Conservation (phyloP, 2,797 vertebrate genomes). For the Decapterus maruadsi region DNA sequence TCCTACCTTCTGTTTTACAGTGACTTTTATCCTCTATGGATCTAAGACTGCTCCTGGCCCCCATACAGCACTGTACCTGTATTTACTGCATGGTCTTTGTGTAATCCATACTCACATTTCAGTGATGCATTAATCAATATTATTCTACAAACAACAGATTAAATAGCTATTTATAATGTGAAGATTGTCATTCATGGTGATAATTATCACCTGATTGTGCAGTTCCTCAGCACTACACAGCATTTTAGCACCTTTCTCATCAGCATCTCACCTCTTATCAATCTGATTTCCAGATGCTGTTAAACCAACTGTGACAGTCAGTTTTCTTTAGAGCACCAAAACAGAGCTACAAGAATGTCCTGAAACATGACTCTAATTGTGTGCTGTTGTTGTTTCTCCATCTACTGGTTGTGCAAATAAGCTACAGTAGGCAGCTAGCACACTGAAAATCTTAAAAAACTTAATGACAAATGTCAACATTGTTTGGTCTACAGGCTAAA, state of each 20-base stretch:
- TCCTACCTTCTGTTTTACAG: constrained; percentile 35
- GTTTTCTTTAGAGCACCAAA: constrained; percentile 10
- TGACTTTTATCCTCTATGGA: constrained; percentile 5
- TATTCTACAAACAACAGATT: background rate
- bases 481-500: constrained; percentile 1
- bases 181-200: background rate
- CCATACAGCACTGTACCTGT: background rate
- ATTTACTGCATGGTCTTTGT: background rate
- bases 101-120: background rate
- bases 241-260: background rate
- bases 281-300: background rate
- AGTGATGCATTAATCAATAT: background rate
- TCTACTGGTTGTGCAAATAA: background rate
- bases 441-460: background rate
- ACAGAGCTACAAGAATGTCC: background rate
- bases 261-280: background rate
- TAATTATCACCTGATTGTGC: background rate
- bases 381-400: background rate
- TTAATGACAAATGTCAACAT: background rate
- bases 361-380: background rate
- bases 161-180: background rate
- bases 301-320: background rate
- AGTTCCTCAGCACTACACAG: background rate
- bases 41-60: background rate
- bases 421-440: background rate